These are phyloP conservation scores for Sesia bembeciformis DNA, from an alignment of 2,888 invertebrate species.

Conservation along the genomic window DNA sequence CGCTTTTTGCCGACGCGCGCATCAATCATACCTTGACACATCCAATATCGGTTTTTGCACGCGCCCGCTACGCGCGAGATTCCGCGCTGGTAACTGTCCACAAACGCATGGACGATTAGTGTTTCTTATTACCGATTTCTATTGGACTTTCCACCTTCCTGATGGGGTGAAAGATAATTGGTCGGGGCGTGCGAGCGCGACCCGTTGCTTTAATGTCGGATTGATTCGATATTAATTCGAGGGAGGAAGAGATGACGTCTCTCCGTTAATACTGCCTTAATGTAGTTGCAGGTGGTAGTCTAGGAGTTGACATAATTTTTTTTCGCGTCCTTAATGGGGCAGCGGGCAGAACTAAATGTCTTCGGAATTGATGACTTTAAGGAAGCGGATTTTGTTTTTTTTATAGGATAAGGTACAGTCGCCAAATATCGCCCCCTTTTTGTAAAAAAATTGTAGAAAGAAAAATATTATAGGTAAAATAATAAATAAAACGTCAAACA, in stretches of 20 bases:
- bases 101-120: conserved; percentile 59
- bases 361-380: not conserved
- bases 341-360: not conserved
- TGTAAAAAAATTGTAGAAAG: too few relatives aligned
- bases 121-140: conserved; percentile 71
- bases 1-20: conserved; percentile 54
- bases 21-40: conserved; percentile 72
- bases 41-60: conserved; percentile 69
- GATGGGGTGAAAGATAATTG: conserved; percentile 70
- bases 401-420: not conserved
- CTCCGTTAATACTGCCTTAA: conserved; percentile 34
- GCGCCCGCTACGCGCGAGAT: conserved; percentile 28
- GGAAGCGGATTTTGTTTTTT: not conserved
- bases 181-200: conserved; percentile 65
- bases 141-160: conserved; percentile 69
- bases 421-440: too few relatives aligned
- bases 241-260: conserved; percentile 46
- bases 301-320: conserved; percentile 16
- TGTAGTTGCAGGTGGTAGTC: conserved; percentile 30
- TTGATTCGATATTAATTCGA: conserved; percentile 72
- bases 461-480: too few relatives aligned
- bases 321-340: not conserved
- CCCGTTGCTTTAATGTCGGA: conserved; percentile 62
- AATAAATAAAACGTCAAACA: too few relatives aligned
- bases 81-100: conserved; percentile 43